phyloP scores from a whole-genome alignment of 2,113 vertebrate species.

The Laticauda laticaudata region DNA sequence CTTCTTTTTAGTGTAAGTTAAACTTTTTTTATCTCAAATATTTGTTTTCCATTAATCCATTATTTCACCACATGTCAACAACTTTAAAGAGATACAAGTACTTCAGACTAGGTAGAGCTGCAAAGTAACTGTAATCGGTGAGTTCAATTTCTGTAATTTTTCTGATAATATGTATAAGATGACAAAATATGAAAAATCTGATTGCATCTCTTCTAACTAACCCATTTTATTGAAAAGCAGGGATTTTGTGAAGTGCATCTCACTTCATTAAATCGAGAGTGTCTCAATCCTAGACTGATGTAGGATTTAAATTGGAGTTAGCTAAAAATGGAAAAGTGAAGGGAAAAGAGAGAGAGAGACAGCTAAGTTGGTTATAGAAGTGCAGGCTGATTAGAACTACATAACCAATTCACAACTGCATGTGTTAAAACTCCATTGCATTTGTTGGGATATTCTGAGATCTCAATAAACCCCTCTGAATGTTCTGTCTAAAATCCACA shows the following conservation, averaged over 20 bases:
- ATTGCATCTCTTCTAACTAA: background rate
- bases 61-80: background rate
- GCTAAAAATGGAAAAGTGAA: background rate
- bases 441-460: background rate
- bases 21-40: background rate
- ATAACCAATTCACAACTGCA: background rate
- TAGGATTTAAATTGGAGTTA: background rate
- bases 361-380: background rate
- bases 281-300: background rate
- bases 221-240: background rate
- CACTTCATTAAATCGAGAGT: background rate
- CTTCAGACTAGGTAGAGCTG: rapidly evolving
- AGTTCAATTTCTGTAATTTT: background rate
- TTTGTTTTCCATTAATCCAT: background rate
- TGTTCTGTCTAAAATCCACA: background rate
- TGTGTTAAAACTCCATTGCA: background rate
- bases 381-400: background rate
- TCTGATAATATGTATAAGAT: background rate
- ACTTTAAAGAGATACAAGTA: background rate
- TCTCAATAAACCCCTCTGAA: background rate
- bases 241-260: background rate
- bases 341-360: background rate
- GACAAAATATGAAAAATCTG: background rate
- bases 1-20: background rate
- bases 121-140: background rate